Percentiles rank a stretch among this genome's conserved stretches.
Conservation (phyloP, 2,888 invertebrate genomes). For the Sinopyrophorus schimmeli region DNA sequence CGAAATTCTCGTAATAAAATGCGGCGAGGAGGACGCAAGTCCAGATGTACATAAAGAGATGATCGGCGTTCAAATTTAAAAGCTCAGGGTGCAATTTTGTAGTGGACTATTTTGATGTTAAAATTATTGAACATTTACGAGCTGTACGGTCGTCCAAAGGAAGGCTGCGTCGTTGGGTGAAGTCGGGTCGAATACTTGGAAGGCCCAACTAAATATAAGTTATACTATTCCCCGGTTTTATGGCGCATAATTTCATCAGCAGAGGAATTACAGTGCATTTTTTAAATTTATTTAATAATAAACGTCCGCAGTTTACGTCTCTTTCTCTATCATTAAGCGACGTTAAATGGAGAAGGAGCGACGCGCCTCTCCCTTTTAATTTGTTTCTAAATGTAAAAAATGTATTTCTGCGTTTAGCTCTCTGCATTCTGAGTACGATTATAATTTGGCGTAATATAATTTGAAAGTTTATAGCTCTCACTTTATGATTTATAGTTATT, state of each 20-base stretch:
- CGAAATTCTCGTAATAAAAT: constrained; percentile 15
- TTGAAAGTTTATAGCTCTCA: constrained; percentile 49
- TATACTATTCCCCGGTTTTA: constrained; percentile 49
- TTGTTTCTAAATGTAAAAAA: constrained; percentile 42
- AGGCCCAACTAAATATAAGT: constrained; percentile 43
- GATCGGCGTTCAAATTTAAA: constrained; percentile 16
- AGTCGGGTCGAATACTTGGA: constrained; percentile 25
- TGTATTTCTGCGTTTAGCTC: constrained; percentile 35
- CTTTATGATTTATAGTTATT: constrained; percentile 51
- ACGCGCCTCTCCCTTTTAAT: constrained; percentile 31
- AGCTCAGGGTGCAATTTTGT: constrained; percentile 36
- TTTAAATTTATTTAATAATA: constrained; percentile 48
- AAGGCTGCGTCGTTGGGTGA: too few species aligned
- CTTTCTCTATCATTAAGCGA: constrained; percentile 47
- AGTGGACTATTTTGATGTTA: constrained; percentile 33
- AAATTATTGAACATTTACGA: constrained; percentile 40
- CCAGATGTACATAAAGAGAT: constrained; percentile 20
- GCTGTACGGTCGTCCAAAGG: constrained; percentile 28
- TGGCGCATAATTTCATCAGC: constrained; percentile 52
- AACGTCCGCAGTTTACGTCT: constrained; percentile 40
- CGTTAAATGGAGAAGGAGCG: constrained; percentile 39
- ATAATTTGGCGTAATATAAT: constrained; percentile 51
- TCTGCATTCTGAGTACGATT: constrained; percentile 44
- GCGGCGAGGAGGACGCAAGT: constrained; percentile 12
- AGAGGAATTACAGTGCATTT: constrained; percentile 49